Conservation (phyloP, 2,113 vertebrate species). For the Nipponia nippon region DNA sequence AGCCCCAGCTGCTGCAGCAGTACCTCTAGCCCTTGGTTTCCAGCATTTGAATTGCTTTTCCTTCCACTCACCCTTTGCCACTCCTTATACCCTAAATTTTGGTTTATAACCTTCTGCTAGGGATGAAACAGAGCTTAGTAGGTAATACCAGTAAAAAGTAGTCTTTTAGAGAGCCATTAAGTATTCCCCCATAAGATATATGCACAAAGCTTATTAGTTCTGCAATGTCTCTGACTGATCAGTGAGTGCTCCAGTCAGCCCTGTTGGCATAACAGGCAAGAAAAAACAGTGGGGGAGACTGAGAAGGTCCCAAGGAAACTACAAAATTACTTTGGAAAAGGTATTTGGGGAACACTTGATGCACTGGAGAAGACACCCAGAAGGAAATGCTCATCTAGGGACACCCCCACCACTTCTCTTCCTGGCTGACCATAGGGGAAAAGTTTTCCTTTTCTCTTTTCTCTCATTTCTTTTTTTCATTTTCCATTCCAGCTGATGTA, state of each 20-base stretch:
- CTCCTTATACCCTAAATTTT: background rate
- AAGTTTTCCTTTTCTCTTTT: background rate
- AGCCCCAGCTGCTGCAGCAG: background rate
- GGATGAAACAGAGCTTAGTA: background rate
- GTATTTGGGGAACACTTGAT: background rate
- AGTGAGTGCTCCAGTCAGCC: background rate
- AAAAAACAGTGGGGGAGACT: accelerated
- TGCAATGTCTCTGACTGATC: background rate
- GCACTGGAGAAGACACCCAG: background rate
- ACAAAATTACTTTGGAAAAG: background rate
- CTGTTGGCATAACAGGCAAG: background rate
- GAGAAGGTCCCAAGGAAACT: background rate
- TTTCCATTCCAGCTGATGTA: background rate
- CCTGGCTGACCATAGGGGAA: background rate
- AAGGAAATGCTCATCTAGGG: background rate
- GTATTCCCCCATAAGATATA: background rate
- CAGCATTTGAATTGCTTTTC: background rate
- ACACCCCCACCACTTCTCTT: background rate
- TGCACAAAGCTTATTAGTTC: background rate
- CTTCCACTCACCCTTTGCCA: background rate
- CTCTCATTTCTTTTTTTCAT: background rate
- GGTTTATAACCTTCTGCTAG: background rate
- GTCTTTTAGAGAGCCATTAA: background rate
- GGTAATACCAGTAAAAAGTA: background rate
- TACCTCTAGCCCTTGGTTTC: background rate